Evolutionary conservation across 2,113 vertebrate species (phyloP), one percentile per base, ranked within the genome.

Genomic region (Rynchops niger): DNA sequence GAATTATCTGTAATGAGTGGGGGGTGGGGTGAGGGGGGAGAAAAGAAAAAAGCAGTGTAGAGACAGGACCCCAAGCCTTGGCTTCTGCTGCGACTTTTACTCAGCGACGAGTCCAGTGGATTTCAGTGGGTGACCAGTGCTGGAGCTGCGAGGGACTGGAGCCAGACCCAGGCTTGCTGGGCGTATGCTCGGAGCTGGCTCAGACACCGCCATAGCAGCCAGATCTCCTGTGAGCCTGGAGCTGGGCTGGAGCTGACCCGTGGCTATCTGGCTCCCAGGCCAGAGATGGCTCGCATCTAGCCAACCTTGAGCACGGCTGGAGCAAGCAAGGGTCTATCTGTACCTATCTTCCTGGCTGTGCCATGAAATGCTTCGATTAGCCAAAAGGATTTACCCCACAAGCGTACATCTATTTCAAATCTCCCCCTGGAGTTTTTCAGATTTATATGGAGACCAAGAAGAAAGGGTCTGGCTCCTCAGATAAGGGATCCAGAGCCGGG

Each of bases 221-320:
- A 82, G 82, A 55, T 77, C 15, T 27, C 25, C 42, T 26, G 1
- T 3, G 26, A 82, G 29, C 38, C 78, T 90, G 78, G 66, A 87
- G 32, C 17, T 62, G 55, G n/a, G 16, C 32, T 47, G 0, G 1
- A 71, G 43, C 25, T 40, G 38, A 12, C 34, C 15, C 1, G 0
- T 76, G 66, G n/a, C 61, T 90, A 1, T 42, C n/a, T 67, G 82
- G 29, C 29, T 88, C 9, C 56, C 40, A 52, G 78, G 38, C 19
- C 87, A 73, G 59, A 82, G 15, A 8, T 56, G 36, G 22, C 23
- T 67, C 67, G 32, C 26, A 29, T 45, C 29, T 42, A 55, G 29
- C n/a, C 70, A 76, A n/a, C 36, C 20, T 30, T 3, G 10, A 38
- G 30, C 49, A 15, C 0, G 4, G 66, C 29, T 50, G 9, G 47